These are phyloP conservation scores for Poeciliopsis paucimaculata DNA, from an alignment of 2,797 vertebrate genomes.

Conservation along the genomic window DNA sequence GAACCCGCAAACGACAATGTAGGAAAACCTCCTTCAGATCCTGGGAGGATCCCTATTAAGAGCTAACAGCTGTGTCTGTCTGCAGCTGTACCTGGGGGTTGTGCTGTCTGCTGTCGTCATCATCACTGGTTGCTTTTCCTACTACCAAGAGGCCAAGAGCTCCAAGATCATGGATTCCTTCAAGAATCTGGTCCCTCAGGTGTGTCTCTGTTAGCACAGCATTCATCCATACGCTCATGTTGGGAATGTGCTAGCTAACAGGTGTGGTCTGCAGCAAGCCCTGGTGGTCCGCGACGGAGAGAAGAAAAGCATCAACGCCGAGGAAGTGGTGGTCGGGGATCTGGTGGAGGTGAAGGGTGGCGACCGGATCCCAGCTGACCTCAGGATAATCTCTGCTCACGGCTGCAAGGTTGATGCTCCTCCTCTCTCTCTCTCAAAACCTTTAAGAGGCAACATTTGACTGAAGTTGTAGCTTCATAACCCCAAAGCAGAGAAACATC, in stretches of 20 bases:
- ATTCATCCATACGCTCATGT: no score
- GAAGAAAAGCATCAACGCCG: conserved; percentile 92
- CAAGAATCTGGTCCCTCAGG: conserved; percentile 97
- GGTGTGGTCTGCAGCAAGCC: conserved; percentile 85
- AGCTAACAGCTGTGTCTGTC: background rate
- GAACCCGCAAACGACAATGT: conserved; percentile 93
- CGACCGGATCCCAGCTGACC: conserved; percentile 94
- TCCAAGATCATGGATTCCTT: conserved; percentile 99
- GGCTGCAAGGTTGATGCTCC: conserved; percentile 89
- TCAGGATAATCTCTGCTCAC: conserved; percentile 90
- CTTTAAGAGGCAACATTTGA: background rate
- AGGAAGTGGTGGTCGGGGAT: conserved; percentile 92
- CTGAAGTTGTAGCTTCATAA: background rate
- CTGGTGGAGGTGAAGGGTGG: conserved; percentile 97
- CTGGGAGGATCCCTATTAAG: background rate
- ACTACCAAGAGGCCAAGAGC: conserved; percentile 98
- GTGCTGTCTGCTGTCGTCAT: conserved; percentile 95
- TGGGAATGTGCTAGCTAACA: background rate
- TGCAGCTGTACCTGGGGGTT: conserved; percentile 90
- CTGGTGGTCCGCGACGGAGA: conserved; percentile 94
- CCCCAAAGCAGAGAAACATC: background rate
- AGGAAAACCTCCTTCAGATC: background rate
- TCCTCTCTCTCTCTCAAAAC: background rate
- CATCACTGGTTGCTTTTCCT: conserved; percentile 97
- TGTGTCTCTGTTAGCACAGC: conserved; percentile 42